Evolutionary conservation across 2,888 invertebrate genomes (phyloP).

Genomic region (Ichneumon xanthorius): DNA sequence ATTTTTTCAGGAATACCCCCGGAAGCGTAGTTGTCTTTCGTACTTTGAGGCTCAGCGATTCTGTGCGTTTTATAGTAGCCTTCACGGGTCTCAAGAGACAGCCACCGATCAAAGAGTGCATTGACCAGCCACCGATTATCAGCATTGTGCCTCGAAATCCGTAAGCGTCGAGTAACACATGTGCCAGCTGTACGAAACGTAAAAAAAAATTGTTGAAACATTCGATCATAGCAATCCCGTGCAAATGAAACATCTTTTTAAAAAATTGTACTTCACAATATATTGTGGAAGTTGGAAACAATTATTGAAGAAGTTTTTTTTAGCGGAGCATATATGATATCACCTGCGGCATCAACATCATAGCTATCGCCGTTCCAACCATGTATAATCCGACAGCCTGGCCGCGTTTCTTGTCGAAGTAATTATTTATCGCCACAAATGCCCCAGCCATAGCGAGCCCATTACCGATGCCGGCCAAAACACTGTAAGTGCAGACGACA

Average conservation of each 20-base stretch:
- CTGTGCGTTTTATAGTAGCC: neutral
- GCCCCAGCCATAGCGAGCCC: conserved; percentile 92
- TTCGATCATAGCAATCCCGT: neutral
- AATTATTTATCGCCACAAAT: conserved; percentile 92
- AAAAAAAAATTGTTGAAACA: neutral
- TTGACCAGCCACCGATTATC: conserved; percentile 85
- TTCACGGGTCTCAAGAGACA: conserved; percentile 84
- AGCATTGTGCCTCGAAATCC: conserved; percentile 84
- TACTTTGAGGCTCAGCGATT: conserved; percentile 56
- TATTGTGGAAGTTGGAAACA: neutral
- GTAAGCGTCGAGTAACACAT: conserved; percentile 72
- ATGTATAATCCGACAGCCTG: conserved; percentile 93
- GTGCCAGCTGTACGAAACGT: conserved; percentile 70
- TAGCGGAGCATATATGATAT: neutral
- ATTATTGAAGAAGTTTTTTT: neutral
- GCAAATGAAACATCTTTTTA: neutral
- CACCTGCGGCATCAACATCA: conserved; percentile 92
- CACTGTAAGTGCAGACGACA: conserved; percentile 83
- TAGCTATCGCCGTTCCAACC: conserved; percentile 92
- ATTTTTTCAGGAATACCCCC: conserved; percentile 56
- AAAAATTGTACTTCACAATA: neutral
- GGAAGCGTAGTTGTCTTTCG: conserved; percentile 44
- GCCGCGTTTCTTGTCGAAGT: conserved; percentile 91
- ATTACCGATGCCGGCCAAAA: conserved; percentile 87
- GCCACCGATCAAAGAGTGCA: conserved; percentile 85